phyloP scores from a whole-genome alignment of 2,888 invertebrate genomes.

The Diachrysia chrysitis region DNA sequence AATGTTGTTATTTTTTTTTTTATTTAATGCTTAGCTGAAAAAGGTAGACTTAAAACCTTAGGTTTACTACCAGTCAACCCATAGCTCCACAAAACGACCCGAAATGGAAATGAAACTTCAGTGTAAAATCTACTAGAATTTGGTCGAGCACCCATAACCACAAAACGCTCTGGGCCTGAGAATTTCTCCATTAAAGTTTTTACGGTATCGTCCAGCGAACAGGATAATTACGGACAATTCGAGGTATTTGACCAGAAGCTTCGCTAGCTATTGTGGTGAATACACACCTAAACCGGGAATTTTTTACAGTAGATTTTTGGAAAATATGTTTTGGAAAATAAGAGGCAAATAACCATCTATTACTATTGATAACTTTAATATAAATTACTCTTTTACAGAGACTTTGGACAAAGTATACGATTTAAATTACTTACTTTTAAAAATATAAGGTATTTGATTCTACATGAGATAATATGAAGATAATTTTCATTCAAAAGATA shows the following conservation, averaged over 20 bases:
- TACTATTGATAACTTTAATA: too few species aligned
- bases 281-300: neutral
- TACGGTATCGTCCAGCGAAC: constrained; percentile 32
- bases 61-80: too few species aligned
- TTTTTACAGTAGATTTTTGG: neutral
- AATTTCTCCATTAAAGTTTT: constrained; percentile 53
- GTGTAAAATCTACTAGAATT: constrained; percentile 36
- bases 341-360: too few species aligned
- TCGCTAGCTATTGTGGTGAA: constrained; percentile 16
- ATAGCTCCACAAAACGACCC: neutral
- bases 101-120: constrained; percentile 31
- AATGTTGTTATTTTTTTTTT: too few species aligned
- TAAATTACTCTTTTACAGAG: too few species aligned
- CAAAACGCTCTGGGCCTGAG: constrained; percentile 39
- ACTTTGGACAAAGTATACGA: too few species aligned
- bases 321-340: neutral
- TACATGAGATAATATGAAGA: too few species aligned
- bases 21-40: too few species aligned
- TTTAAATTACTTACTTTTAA: too few species aligned
- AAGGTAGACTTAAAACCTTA: too few species aligned
- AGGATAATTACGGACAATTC: constrained; percentile 45
- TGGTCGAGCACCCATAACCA: constrained; percentile 39
- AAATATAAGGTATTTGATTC: too few species aligned
- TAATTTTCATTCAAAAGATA: too few species aligned
- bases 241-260: constrained; percentile 22